A percentile compares a stretch with the other conserved stretches of the same genome.
phyloP scores from a whole-genome alignment of 1,140 invertebrate genomes.

The Aphelinus atriplicis region DNA sequence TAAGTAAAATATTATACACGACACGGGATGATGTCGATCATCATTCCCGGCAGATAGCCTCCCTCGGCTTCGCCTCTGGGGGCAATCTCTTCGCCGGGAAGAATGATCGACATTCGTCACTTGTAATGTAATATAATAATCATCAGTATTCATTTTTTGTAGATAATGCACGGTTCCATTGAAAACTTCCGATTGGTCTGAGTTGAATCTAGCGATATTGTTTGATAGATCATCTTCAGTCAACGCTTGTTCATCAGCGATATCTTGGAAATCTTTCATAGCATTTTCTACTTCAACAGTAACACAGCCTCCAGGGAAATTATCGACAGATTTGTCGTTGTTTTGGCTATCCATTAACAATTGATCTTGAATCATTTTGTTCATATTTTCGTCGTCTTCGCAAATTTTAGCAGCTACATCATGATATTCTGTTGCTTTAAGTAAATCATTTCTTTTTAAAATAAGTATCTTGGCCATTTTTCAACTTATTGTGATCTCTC shows the following conservation, averaged over 20 bases:
- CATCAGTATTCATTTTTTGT: constrained; percentile 2
- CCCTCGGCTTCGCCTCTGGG: too few relatives aligned
- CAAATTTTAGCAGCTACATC: neutral
- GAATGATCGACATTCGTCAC: too few relatives aligned
- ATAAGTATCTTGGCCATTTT: constrained; percentile 4
- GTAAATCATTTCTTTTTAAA: constrained; percentile 11
- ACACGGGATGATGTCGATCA: too few relatives aligned
- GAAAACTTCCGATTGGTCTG: constrained; percentile 19
- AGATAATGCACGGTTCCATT: neutral
- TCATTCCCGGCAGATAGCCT: too few relatives aligned
- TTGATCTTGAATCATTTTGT: constrained; percentile 25
- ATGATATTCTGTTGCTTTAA: constrained; percentile 14
- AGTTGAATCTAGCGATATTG: constrained; percentile 13
- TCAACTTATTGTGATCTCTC: too few relatives aligned
- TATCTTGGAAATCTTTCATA: constrained; percentile 20
- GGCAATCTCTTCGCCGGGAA: too few relatives aligned
- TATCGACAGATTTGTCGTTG: too few relatives aligned
- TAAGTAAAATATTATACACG: too few relatives aligned
- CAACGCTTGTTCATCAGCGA: neutral
- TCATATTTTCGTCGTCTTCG: neutral
- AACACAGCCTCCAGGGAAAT: neutral
- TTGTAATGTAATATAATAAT: neutral
- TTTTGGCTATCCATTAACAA: neutral
- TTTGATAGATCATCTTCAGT: neutral
- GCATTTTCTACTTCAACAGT: constrained; percentile 10